These are phyloP conservation scores for Trichomalopsis sarcophagae DNA, from an alignment of 1,140 invertebrate species.

Conservation along the genomic window DNA sequence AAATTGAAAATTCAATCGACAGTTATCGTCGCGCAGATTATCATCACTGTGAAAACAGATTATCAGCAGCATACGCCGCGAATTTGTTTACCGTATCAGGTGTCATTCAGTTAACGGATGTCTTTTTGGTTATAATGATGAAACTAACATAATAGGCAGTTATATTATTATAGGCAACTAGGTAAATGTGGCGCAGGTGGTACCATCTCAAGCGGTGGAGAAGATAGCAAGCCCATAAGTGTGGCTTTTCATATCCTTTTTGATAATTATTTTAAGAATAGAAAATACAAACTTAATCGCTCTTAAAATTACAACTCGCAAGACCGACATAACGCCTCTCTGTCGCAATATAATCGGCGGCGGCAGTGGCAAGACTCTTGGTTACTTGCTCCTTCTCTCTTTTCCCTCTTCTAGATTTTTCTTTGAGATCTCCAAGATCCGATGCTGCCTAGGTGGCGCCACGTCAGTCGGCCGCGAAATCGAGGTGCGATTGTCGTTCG, in stretches of 20 bases:
- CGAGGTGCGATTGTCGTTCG: slow-evolving; percentile 41
- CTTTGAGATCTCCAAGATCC: slow-evolving; percentile 41
- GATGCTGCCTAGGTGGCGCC: slow-evolving; percentile 49
- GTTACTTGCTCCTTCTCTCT: not conserved
- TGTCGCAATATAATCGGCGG: not conserved
- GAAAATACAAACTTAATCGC: not conserved
- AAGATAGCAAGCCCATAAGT: too few species aligned
- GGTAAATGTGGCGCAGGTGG: too few species aligned
- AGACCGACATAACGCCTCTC: not conserved
- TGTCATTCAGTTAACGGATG: too few species aligned
- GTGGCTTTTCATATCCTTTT: too few species aligned
- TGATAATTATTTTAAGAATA: too few species aligned
- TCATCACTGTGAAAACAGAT: slow-evolving; percentile 27
- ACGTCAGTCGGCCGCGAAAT: slow-evolving; percentile 41
- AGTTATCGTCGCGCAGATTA: slow-evolving; percentile 16
- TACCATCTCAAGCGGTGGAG: too few species aligned
- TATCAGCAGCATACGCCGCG: not conserved
- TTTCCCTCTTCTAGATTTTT: not conserved
- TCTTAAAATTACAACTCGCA: not conserved
- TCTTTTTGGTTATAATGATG: too few species aligned
- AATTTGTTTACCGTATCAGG: slow-evolving; percentile 18
- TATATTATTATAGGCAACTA: too few species aligned
- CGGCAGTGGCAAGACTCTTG: not conserved
- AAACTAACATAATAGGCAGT: not conserved
- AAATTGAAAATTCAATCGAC: slow-evolving; percentile 41